phyloP scores from a whole-genome alignment of 2,888 invertebrate genomes.

The Griposia aprilina region DNA sequence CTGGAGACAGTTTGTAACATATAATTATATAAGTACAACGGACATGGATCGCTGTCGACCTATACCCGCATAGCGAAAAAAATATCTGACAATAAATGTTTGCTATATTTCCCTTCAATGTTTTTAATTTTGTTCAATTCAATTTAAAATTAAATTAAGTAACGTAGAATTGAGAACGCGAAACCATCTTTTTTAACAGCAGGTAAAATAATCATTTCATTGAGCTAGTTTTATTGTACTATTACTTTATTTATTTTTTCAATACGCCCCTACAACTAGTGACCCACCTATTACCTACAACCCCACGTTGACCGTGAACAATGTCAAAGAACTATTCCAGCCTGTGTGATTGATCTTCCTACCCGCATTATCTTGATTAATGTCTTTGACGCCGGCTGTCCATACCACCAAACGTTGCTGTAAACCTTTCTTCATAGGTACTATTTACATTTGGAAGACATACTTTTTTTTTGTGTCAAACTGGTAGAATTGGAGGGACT shows the following conservation, averaged over 20 bases:
- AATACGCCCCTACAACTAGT: background rate
- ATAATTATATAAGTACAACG: background rate
- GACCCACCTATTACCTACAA: background rate
- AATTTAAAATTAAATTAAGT: too few species aligned
- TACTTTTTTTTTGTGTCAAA: background rate
- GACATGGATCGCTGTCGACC: too few species aligned
- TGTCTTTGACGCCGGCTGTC: slow-evolving; percentile 63
- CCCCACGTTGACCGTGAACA: slow-evolving; percentile 32
- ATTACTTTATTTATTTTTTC: background rate
- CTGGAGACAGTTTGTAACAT: background rate
- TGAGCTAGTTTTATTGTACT: background rate
- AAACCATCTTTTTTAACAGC: background rate
- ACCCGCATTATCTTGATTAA: slow-evolving; percentile 65
- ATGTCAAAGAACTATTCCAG: slow-evolving; percentile 34
- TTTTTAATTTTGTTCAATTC: background rate
- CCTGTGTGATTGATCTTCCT: slow-evolving; percentile 59
- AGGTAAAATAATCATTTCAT: background rate
- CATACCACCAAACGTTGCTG: slow-evolving; percentile 46
- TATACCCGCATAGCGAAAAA: too few species aligned
- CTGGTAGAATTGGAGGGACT: too few species aligned
- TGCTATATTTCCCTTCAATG: background rate
- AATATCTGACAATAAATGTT: background rate
- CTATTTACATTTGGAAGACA: slow-evolving; percentile 25
- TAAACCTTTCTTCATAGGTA: slow-evolving; percentile 26
- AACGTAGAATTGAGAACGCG: background rate